Evolutionary conservation across 2,888 invertebrate species (phyloP).

Genomic region (Epinotia nisella): DNA sequence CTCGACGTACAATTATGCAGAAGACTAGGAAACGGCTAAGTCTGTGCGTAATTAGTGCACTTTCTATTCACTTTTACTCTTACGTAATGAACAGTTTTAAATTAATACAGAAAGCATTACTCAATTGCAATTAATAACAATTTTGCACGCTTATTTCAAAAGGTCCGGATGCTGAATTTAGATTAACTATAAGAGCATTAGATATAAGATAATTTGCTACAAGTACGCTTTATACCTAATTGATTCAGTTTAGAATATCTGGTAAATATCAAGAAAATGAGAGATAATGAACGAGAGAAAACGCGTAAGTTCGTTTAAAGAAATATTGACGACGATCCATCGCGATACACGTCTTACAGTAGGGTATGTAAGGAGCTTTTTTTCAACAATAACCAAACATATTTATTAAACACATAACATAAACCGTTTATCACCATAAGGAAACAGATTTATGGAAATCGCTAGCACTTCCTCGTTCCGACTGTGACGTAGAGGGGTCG

Average conservation of each 20-base stretch:
- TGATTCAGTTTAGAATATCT: no score
- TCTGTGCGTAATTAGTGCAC: conserved; percentile 12
- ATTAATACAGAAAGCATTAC: neutral
- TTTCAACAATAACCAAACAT: no score
- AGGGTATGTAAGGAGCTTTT: no score
- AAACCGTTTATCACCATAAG: neutral
- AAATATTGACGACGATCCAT: no score
- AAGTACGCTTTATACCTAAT: no score
- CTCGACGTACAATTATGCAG: neutral
- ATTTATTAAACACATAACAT: no score
- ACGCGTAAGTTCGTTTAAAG: no score
- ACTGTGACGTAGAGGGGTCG: neutral
- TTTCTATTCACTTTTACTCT: conserved; percentile 13
- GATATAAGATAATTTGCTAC: no score
- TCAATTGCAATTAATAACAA: neutral
- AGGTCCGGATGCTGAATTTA: neutral
- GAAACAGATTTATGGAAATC: conserved; percentile 15
- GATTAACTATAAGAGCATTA: no score
- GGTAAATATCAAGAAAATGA: no score
- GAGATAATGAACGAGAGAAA: no score
- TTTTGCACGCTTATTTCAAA: neutral
- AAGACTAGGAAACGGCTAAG: conserved; percentile 5
- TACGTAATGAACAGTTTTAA: neutral
- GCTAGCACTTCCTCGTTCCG: neutral
- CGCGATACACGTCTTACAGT: no score